Base-by-base conservation (phyloP, 2,113 vertebrate genomes). In the Pygoscelis adeliae region DNA sequence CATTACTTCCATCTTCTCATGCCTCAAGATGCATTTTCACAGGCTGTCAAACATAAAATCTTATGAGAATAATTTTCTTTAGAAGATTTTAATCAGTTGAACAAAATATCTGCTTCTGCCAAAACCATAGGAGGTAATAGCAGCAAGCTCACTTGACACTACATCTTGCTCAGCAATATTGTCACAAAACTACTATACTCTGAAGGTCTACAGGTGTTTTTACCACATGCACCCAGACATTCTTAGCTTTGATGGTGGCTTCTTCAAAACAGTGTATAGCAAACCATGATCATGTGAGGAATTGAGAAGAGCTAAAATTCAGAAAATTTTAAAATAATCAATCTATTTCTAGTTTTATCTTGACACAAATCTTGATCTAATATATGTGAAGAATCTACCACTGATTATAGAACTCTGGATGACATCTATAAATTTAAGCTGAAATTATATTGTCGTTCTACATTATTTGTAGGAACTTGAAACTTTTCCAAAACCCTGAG, bases 11-110 rank as follows among this genome's bases (percentile, higher is more conserved):
- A 95, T 87, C n/a, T 97, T 66, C 76, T 74, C 77, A 66, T 86
- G 62, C 76, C 85, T 65, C 77, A 76, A 62, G 70, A 91, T 86
- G 61, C 40, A 61, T 87, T 96, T 96, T 82, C 86, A 87, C 83
- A 95, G 92, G 87, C 90, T 96, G 85, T 93, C 91, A 97, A 95
- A 97, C 77, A 83, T 30, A 69, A 86, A 94, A 94, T 79, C 81
- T 71, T 66, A 53, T 23, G 55, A 89, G 77, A 92, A 83, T 55
- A 20, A 66, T 79, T 86, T 90, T 85, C 84, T 72, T 87, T 36
- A 89, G 66, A 96, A 89, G 72, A 81, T 83, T 96, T 96, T 83
- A 93, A 90, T 81, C 73, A 86, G 87, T 62, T 90, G 84, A 93
- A 85, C 32, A 70, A 87, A 93, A 71, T 44, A 65, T 1, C 42